Evolutionary conservation across 1,140 invertebrate genomes (phyloP).

Genomic region (Pseudomyrmex cubaensis): DNA sequence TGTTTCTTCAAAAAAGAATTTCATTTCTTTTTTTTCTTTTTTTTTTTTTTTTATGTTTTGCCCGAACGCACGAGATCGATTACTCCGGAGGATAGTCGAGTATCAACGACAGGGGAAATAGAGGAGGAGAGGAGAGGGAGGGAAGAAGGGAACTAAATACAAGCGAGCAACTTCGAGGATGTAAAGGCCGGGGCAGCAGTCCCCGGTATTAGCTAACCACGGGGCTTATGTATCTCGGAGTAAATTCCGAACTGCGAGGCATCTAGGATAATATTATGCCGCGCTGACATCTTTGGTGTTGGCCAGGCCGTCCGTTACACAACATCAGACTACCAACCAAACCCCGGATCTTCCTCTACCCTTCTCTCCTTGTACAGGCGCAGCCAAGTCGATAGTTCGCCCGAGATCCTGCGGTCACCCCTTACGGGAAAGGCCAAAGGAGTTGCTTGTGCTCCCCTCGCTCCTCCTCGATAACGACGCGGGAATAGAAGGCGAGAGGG

Average conservation of each 20-base stretch:
- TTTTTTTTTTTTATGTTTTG: not conserved
- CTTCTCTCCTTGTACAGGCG: constrained; percentile 56
- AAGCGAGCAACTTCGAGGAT: constrained; percentile 68
- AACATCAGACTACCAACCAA: constrained; percentile 66
- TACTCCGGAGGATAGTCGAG: constrained; percentile 30
- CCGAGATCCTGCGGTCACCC: constrained; percentile 82
- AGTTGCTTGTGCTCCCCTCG: constrained; percentile 72
- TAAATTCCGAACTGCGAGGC: constrained; percentile 73
- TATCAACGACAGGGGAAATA: constrained; percentile 23
- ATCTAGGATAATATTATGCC: constrained; percentile 78
- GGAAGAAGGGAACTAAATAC: constrained; percentile 42
- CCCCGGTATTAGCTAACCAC: constrained; percentile 71
- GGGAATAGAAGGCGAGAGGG: not conserved
- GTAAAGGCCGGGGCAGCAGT: constrained; percentile 57
- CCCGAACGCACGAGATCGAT: constrained; percentile 36
- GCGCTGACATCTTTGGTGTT: constrained; percentile 79
- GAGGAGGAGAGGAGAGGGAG: not conserved
- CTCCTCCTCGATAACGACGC: constrained; percentile 60
- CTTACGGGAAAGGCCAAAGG: constrained; percentile 81
- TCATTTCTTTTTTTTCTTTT: no score
- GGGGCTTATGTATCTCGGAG: constrained; percentile 74
- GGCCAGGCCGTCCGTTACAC: constrained; percentile 74
- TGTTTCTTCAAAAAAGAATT: constrained; percentile 29
- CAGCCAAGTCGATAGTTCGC: constrained; percentile 80
- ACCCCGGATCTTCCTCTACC: constrained; percentile 63